Percentiles rank a stretch among this genome's conserved stretches.
phyloP scores from a whole-genome alignment of 2,888 invertebrate genomes.

The Ametastegia equiseti region DNA sequence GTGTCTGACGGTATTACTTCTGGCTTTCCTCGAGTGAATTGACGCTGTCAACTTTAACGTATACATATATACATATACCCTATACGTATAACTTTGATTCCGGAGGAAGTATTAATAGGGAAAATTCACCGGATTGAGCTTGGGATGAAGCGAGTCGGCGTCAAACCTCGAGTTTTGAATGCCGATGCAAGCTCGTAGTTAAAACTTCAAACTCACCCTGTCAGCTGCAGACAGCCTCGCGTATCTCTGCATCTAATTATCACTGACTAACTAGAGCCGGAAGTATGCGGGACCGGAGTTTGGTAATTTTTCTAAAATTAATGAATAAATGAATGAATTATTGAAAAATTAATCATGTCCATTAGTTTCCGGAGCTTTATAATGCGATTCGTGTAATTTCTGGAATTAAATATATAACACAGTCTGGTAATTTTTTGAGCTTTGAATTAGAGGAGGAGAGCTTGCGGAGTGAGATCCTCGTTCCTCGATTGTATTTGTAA shows the following conservation, averaged over 20 bases:
- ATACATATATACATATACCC: not conserved
- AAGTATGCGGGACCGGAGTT: not conserved
- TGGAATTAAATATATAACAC: not conserved
- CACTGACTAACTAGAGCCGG: not conserved
- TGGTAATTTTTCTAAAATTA: not conserved
- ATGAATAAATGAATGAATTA: not conserved
- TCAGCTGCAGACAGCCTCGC: constrained; percentile 20
- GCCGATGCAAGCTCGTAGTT: constrained; percentile 17
- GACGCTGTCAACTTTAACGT: constrained; percentile 32
- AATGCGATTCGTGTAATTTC: no score
- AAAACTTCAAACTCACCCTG: constrained; percentile 28
- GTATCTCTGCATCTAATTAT: constrained; percentile 22
- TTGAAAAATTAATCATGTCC: not conserved
- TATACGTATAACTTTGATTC: constrained; percentile 38
- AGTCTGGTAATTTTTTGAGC: not conserved
- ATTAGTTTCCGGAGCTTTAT: no score
- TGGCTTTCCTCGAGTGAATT: not conserved
- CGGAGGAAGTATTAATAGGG: constrained; percentile 35
- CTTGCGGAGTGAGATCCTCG: not conserved
- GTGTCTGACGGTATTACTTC: constrained; percentile 27
- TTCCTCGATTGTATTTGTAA: constrained; percentile 4
- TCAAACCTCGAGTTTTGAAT: constrained; percentile 35
- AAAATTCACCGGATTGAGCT: constrained; percentile 32
- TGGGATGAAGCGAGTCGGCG: not conserved
- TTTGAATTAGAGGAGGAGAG: not conserved